Evolutionary conservation across 2,113 vertebrate species (phyloP), one percentile per base, ranked within the genome.

Genomic region (Strix uralensis): DNA sequence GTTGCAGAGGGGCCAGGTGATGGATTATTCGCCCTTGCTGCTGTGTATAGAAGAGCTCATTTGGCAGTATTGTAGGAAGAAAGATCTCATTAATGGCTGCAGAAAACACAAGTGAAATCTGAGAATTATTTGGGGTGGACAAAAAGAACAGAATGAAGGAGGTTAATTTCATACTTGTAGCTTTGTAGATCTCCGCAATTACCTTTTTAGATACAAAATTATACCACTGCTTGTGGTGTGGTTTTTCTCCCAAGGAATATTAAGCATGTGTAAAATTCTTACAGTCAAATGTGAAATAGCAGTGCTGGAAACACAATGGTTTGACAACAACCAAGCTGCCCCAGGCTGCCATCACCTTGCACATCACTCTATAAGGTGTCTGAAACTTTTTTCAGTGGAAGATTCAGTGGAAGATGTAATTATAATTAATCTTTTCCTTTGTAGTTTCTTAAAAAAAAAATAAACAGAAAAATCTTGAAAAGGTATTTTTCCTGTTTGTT

Each of bases 71-170:
- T 2, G 4, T n/a, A 86, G 42, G 78, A 46, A 82, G 75, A 94
- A 91, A 85, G 40, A 93, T 82, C 88, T 96, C 75, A 26, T 78
- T 85, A 95, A 92, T 69, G 55, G 70, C 81, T 94, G 47, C 38
- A 91, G 90, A 80, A 92, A 74, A 80, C 26, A 77, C 49, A 75
- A 90, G 51, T 90, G 65, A 91, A 91, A 89, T 26, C 44, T 84
- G 32, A 77, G 54, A 96, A 63, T 83, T 90, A 78, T 74, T 81
- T 86, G 47, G 40, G 23, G 20, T 57, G 38, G 46, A 14, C n/a
- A 30, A 62, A 69, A 86, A 72, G 54, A 85, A 58, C 1, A 10
- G n/a, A 69, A 94, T 25, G 61, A 86, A 89, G 47, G 34, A 92
- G 42, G 13, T 30, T 86, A 81, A 88, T 75, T 19, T 94, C 51